Conservation (phyloP, 30 jellyfish, hydroid and myxozoan genomes). For the Hydractinia echinata region DNA sequence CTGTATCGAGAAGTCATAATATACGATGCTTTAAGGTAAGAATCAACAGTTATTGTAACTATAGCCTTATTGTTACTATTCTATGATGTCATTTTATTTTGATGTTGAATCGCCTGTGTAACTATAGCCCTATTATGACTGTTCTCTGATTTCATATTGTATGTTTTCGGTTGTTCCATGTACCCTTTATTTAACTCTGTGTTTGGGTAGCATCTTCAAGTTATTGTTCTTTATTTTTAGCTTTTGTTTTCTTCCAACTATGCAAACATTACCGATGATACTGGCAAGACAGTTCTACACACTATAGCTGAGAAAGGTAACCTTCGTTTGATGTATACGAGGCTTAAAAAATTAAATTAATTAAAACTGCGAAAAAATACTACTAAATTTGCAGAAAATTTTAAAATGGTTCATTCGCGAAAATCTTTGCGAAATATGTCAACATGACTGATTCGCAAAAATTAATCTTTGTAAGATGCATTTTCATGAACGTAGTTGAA, state of each 20-base stretch:
- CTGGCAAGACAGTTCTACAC: slow-evolving; percentile 58
- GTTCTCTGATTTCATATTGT: too few relatives aligned
- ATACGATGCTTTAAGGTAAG: slow-evolving; percentile 59
- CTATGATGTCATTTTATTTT: background rate
- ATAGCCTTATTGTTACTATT: background rate
- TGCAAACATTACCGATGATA: slow-evolving; percentile 54
- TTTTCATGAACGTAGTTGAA: too few relatives aligned
- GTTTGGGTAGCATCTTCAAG: background rate
- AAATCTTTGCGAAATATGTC: too few relatives aligned
- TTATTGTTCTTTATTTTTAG: slow-evolving; percentile 27
- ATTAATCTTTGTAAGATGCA: too few relatives aligned
- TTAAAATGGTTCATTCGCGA: too few relatives aligned
- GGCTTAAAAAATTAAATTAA: too few relatives aligned
- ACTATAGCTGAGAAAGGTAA: slow-evolving; percentile 87
- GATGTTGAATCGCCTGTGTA: background rate
- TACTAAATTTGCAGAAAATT: too few relatives aligned
- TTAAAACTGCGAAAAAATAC: too few relatives aligned
- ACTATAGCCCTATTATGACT: background rate
- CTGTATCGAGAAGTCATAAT: slow-evolving; percentile 43
- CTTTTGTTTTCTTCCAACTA: slow-evolving; percentile 41
- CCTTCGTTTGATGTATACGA: too few relatives aligned
- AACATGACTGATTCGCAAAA: too few relatives aligned
- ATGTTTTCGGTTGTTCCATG: background rate
- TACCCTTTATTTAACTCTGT: too few relatives aligned
- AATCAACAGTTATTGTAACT: too few relatives aligned